Conservation (phyloP, 2,888 invertebrate species). For the Caenorhabditis plicata region DNA sequence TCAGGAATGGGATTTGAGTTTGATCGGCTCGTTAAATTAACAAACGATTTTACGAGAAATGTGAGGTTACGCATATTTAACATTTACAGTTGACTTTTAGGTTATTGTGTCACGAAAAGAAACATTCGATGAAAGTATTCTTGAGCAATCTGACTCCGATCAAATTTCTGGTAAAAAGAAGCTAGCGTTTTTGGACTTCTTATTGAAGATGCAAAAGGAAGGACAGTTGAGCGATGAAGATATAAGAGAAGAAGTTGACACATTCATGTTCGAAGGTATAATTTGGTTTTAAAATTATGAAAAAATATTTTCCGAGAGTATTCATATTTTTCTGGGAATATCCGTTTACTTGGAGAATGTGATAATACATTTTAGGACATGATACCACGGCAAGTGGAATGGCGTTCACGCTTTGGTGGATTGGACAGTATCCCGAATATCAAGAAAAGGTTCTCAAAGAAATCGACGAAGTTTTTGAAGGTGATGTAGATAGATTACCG, state of each 20-base stretch:
- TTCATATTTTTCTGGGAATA: not conserved
- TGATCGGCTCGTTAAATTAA: slow-evolving; percentile 30
- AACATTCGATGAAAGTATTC: slow-evolving; percentile 10
- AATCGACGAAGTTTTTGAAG: slow-evolving; percentile 23
- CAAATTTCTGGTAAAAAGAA: slow-evolving; percentile 16
- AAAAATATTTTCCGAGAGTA: no score
- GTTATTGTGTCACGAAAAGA: slow-evolving; percentile 29
- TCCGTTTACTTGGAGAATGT: no score
- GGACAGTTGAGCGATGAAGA: slow-evolving; percentile 66
- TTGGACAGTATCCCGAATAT: slow-evolving; percentile 66
- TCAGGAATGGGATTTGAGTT: slow-evolving; percentile 67
- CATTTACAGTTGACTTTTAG: no score
- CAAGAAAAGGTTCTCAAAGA: slow-evolving; percentile 58
- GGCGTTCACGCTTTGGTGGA: slow-evolving; percentile 66
- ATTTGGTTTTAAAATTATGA: no score
- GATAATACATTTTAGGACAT: slow-evolving; percentile 59
- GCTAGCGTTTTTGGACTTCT: slow-evolving; percentile 68
- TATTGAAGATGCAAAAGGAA: slow-evolving; percentile 66
- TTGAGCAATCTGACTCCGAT: no score
- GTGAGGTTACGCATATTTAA: no score
- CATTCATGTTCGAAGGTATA: slow-evolving; percentile 69
- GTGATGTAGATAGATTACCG: slow-evolving; percentile 41
- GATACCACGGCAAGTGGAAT: slow-evolving; percentile 68
- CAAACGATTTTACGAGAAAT: slow-evolving; percentile 47
- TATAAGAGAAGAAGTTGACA: slow-evolving; percentile 67